These are phyloP conservation scores for Heliconius erato DNA, from an alignment of 2,888 invertebrate genomes.

Conservation along the genomic window DNA sequence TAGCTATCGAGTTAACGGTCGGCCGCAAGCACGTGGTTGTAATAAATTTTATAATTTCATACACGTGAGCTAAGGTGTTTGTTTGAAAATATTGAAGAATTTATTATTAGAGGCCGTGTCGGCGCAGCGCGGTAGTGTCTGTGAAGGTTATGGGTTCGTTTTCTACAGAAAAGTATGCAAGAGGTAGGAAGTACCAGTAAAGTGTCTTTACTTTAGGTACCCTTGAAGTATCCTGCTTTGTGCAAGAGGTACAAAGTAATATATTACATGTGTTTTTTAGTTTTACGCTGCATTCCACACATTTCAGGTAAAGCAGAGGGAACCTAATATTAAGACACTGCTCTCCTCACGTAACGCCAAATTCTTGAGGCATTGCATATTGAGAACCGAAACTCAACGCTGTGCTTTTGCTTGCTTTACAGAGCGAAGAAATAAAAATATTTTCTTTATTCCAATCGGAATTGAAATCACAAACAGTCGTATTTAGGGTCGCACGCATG, in stretches of 20 bases:
- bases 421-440: background rate
- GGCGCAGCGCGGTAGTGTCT: background rate
- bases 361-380: background rate
- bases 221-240: too few relatives aligned
- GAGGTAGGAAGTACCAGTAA: too few relatives aligned
- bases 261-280: background rate
- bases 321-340: background rate
- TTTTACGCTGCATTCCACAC: background rate
- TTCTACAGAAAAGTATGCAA: too few relatives aligned
- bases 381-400: too few relatives aligned
- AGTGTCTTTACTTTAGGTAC: too few relatives aligned
- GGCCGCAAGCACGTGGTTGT: constrained; percentile 14
- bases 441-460: background rate
- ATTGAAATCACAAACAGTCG: background rate
- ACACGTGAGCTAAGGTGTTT: background rate
- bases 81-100: background rate
- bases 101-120: background rate
- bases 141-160: background rate
- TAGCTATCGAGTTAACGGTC: background rate
- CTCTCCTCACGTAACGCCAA: background rate
- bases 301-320: background rate
- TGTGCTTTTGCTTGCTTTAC: too few relatives aligned
- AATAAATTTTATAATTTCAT: background rate
- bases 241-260: too few relatives aligned
- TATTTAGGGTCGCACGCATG: too few relatives aligned